Percentiles rank a stretch among this genome's conserved stretches.
Conservation (phyloP, 2,888 invertebrate genomes). For the Nephrotoma guestfalica region DNA sequence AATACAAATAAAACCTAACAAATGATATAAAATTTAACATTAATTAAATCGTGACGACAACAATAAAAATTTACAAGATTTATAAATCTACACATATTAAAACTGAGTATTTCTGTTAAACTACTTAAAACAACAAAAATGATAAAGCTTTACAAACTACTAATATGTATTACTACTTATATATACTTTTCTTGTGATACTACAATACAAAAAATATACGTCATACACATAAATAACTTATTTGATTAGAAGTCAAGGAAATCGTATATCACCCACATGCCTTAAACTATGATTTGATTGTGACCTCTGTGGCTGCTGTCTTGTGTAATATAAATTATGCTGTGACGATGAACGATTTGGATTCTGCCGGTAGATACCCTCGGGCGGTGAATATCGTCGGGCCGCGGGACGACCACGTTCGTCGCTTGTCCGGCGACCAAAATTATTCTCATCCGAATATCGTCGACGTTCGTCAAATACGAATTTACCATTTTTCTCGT, state of each 20-base stretch:
- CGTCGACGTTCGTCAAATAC: conserved; percentile 21
- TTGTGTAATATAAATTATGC: conserved; percentile 40
- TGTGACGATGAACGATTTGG: conserved; percentile 46
- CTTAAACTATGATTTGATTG: conserved; percentile 49
- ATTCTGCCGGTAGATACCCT: conserved; percentile 31
- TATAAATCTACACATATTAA: not conserved
- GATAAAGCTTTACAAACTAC: not conserved
- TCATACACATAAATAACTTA: not conserved
- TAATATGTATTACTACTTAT: not conserved
- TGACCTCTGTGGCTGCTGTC: conserved; percentile 29
- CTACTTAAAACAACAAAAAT: not conserved
- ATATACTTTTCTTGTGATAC: not conserved
- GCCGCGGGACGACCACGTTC: conserved; percentile 16
- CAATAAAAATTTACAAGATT: not conserved
- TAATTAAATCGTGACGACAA: not conserved
- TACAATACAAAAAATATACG: not conserved
- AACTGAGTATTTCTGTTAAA: not conserved
- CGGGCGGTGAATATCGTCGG: conserved; percentile 34
- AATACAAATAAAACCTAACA: not conserved
- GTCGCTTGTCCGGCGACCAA: conserved; percentile 8
- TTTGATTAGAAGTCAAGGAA: conserved; percentile 35
- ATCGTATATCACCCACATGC: conserved; percentile 48
- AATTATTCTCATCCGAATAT: conserved; percentile 28
- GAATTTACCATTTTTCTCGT: conserved; percentile 9
- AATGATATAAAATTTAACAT: not conserved